phyloP scores from a whole-genome alignment of 2,113 vertebrate genomes.

The Forbesichthys agassizii region DNA sequence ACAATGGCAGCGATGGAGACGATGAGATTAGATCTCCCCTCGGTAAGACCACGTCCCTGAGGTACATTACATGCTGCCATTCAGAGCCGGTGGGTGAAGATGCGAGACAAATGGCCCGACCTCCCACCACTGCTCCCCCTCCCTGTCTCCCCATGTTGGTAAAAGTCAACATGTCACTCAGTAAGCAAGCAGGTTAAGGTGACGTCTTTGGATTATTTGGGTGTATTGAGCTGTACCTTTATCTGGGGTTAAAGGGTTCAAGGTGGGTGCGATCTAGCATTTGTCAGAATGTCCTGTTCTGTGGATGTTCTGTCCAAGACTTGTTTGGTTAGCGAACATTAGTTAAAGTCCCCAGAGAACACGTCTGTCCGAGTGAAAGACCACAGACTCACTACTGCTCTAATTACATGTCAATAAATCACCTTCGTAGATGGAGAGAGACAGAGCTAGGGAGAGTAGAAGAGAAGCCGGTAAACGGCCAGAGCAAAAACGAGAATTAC shows the following conservation, averaged over 20 bases:
- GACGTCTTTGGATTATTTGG: slow-evolving; percentile 72
- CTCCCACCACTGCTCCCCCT: slow-evolving; percentile 16
- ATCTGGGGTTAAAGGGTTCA: slow-evolving; percentile 10
- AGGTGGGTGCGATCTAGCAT: background rate
- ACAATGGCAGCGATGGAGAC: slow-evolving; percentile 64
- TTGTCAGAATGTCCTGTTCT: slow-evolving; percentile 63
- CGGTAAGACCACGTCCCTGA: slow-evolving; percentile 89
- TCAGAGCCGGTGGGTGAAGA: slow-evolving; percentile 47
- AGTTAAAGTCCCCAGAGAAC: slow-evolving; percentile 56
- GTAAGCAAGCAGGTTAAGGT: slow-evolving; percentile 36
- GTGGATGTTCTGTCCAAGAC: slow-evolving; percentile 54
- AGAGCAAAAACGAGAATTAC: slow-evolving; percentile 30
- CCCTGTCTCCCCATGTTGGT: slow-evolving; percentile 14
- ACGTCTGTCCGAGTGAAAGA: slow-evolving; percentile 46
- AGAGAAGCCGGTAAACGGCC: slow-evolving; percentile 4
- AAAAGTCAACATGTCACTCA: slow-evolving; percentile 37
- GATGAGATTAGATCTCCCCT: slow-evolving; percentile 81
- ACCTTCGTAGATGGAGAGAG: slow-evolving; percentile 48
- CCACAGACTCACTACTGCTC: slow-evolving; percentile 54
- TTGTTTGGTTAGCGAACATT: slow-evolving; percentile 67
- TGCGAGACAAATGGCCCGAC: slow-evolving; percentile 10
- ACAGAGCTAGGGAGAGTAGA: background rate
- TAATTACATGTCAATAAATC: slow-evolving; percentile 69
- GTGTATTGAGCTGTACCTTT: slow-evolving; percentile 70
- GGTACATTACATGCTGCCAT: slow-evolving; percentile 83